Evolutionary conservation across 1,140 invertebrate species (phyloP).

Genomic region (Drosophila pseudoobscura): DNA sequence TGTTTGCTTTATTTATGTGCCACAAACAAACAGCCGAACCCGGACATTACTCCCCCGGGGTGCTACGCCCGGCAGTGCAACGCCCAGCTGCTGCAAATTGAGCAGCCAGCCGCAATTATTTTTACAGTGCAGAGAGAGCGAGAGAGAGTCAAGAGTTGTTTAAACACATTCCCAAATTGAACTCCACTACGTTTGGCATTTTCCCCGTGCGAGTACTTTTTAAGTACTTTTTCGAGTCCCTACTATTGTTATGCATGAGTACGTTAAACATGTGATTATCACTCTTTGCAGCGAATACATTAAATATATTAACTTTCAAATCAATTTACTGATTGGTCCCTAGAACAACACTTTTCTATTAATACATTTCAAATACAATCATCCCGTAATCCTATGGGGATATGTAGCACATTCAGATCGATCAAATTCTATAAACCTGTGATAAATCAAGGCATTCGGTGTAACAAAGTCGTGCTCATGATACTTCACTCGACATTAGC

Average conservation of each 20-base stretch:
- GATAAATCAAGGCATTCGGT: conserved; percentile 18
- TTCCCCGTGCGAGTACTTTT: background rate
- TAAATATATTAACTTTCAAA: conserved; percentile 19
- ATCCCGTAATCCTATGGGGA: no score
- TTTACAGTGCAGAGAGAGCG: conserved; percentile 15
- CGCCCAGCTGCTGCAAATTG: conserved; percentile 28
- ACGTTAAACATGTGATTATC: conserved; percentile 14
- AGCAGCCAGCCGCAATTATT: conserved; percentile 64
- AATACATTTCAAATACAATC: background rate
- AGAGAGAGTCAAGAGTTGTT: conserved; percentile 10
- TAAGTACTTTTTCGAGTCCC: conserved; percentile 3
- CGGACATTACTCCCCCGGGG: conserved; percentile 31
- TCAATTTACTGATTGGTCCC: conserved; percentile 30
- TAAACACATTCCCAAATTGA: conserved; percentile 38
- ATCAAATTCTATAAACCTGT: conserved; percentile 6
- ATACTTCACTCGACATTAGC: conserved; percentile 26
- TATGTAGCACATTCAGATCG: background rate
- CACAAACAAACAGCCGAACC: conserved; percentile 59
- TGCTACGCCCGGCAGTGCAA: background rate
- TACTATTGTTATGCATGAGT: conserved; percentile 16
- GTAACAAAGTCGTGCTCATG: conserved; percentile 17
- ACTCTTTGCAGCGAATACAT: background rate
- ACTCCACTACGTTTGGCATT: conserved; percentile 24
- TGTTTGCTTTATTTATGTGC: conserved; percentile 69
- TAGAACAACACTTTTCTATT: background rate